Evolutionary conservation across 2,113 vertebrate genomes (phyloP).

Genomic region (Ranitomeya variabilis): DNA sequence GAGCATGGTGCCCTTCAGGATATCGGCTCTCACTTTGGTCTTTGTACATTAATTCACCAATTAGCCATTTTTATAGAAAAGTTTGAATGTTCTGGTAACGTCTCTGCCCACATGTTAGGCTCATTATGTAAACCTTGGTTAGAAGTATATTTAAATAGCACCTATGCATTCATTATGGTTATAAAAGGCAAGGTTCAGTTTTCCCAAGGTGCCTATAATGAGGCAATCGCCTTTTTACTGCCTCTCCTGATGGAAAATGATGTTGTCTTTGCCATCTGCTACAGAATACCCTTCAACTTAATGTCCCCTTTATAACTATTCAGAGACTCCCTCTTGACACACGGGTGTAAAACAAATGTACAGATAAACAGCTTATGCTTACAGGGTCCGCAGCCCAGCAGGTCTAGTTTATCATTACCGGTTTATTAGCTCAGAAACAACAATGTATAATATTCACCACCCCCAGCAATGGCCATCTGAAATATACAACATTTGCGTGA

Average conservation of each 20-base stretch:
- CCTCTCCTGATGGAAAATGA: conserved; percentile 18
- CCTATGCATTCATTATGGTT: conserved; percentile 5
- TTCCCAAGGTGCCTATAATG: not conserved
- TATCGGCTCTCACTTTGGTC: not conserved
- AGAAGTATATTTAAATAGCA: not conserved
- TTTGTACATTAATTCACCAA: not conserved
- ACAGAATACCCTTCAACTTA: conserved; percentile 31
- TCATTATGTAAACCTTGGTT: not conserved
- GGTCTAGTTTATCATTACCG: not conserved
- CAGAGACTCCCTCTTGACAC: not conserved
- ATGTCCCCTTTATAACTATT: conserved; percentile 35
- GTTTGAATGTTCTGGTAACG: not conserved
- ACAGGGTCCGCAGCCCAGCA: not conserved
- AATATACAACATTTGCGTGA: too few relatives aligned
- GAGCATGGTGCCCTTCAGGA: not conserved
- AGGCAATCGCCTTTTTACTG: conserved; percentile 13
- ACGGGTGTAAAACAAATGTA: conserved; percentile 29
- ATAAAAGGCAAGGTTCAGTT: not conserved
- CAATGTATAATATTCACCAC: not conserved
- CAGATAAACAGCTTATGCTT: conserved; percentile 16
- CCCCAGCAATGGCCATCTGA: not conserved
- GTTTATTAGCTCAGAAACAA: not conserved
- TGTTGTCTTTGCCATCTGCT: conserved; percentile 25
- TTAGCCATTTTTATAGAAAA: not conserved
- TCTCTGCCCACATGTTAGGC: not conserved